Percentiles rank a stretch among this genome's conserved stretches.
Conservation (phyloP, 2,113 vertebrate genomes). For the Lipophrys pholis region DNA sequence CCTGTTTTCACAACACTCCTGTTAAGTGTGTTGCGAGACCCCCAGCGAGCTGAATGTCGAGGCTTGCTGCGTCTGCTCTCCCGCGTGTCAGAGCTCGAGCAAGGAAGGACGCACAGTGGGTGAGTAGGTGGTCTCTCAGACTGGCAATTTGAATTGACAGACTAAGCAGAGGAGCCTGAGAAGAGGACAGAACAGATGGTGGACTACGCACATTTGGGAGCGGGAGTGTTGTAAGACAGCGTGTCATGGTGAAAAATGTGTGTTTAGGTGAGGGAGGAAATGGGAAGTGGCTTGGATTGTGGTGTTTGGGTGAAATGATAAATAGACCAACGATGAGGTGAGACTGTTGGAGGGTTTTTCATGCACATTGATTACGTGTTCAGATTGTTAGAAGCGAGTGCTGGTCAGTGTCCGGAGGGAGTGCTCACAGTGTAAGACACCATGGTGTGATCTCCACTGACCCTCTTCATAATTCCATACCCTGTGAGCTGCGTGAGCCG, state of each 20-base stretch:
- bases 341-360: conserved; percentile 4
- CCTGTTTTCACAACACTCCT: conserved; percentile 39
- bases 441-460: not conserved
- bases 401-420: conserved; percentile 12
- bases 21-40: conserved; percentile 44
- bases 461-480: conserved; percentile 18
- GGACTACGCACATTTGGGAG: conserved; percentile 31
- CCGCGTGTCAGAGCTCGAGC: conserved; percentile 53
- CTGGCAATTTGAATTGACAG: conserved; percentile 43
- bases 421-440: not conserved
- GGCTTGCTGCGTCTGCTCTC: conserved; percentile 45
- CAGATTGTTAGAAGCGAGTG: conserved; percentile 25
- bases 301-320: conserved; percentile 44
- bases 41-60: conserved; percentile 50
- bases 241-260: conserved; percentile 61
- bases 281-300: conserved; percentile 36
- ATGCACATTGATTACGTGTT: not conserved
- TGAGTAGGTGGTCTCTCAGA: conserved; percentile 56
- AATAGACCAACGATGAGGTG: conserved; percentile 32
- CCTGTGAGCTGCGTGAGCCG: not conserved
- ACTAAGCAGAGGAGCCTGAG: conserved; percentile 17
- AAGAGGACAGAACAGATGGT: conserved; percentile 54
- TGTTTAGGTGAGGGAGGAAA: conserved; percentile 65
- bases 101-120: conserved; percentile 37
- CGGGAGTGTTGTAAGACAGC: conserved; percentile 31